phyloP scores from a whole-genome alignment of 2,888 invertebrate species.

The Tiliacea aurago region DNA sequence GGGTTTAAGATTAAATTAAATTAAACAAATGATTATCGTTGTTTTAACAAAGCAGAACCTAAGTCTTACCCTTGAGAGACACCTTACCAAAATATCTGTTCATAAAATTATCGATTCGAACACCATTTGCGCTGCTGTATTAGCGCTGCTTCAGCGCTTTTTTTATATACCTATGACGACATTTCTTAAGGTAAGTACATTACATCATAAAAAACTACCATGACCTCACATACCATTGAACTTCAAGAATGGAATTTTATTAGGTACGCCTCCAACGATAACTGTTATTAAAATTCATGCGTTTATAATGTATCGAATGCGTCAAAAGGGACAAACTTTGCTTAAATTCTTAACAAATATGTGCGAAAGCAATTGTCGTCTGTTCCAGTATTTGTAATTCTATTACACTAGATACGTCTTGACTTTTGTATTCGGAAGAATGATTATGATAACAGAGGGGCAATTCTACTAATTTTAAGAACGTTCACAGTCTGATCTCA shows the following conservation, averaged over 20 bases:
- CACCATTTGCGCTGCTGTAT: constrained; percentile 20
- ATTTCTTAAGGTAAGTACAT: constrained; percentile 24
- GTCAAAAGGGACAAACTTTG: constrained; percentile 64
- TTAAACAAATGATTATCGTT: neutral
- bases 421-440: constrained; percentile 30
- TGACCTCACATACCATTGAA: constrained; percentile 49
- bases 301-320: constrained; percentile 38
- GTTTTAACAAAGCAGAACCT: neutral
- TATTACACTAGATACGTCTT: constrained; percentile 36
- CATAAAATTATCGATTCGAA: constrained; percentile 36
- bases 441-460: constrained; percentile 30
- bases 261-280: constrained; percentile 48
- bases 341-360: constrained; percentile 66
- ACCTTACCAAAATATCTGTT: neutral
- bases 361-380: constrained; percentile 65
- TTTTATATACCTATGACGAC: constrained; percentile 45
- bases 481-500: too few species aligned
- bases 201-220: constrained; percentile 39
- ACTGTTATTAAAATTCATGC: constrained; percentile 57
- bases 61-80: constrained; percentile 13
- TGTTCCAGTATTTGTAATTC: constrained; percentile 47
- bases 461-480: too few species aligned
- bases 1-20: neutral
- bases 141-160: constrained; percentile 28
- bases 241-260: constrained; percentile 49